Percentiles rank a stretch among this genome's conserved stretches.
These are phyloP conservation scores for Heliconius eleuchia DNA, from an alignment of 1,140 invertebrate genomes.

Conservation along the genomic window DNA sequence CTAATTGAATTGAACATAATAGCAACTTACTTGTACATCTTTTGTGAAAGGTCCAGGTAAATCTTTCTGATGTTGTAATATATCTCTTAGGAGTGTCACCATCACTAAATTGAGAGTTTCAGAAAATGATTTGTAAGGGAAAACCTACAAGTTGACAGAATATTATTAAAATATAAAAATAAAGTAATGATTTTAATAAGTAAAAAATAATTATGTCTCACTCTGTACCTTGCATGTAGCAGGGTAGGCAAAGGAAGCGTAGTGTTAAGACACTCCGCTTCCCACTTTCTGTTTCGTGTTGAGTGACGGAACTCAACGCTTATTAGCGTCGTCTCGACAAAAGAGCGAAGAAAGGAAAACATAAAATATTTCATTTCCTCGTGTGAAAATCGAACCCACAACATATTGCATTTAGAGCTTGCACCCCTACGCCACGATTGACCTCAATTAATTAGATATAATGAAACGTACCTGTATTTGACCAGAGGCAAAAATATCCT, in stretches of 20 bases:
- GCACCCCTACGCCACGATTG: no score
- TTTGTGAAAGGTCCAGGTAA: conserved; percentile 94
- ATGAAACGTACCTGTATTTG: conserved; percentile 79
- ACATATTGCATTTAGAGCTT: no score
- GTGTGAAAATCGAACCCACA: no score
- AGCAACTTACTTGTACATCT: conserved; percentile 90
- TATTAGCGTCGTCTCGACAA: no score
- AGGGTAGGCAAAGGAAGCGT: no score
- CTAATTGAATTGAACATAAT: not conserved
- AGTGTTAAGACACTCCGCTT: no score
- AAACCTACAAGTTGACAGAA: conserved; percentile 82
- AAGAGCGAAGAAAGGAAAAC: no score
- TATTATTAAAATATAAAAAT: not conserved
- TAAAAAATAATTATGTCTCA: no score
- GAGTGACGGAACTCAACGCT: no score
- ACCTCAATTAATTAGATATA: not conserved
- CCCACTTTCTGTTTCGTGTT: no score
- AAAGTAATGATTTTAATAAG: not conserved
- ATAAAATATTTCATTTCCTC: no score
- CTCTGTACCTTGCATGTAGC: no score
- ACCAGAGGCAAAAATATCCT: conserved; percentile 86
- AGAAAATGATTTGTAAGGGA: conserved; percentile 95
- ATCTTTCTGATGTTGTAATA: conserved; percentile 94
- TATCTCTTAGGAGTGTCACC: conserved; percentile 94
- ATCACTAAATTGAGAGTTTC: conserved; percentile 97